Evolutionary conservation across 92 coral and sea anemone genomes (phyloP).

Genomic region (Actinostola sp.): DNA sequence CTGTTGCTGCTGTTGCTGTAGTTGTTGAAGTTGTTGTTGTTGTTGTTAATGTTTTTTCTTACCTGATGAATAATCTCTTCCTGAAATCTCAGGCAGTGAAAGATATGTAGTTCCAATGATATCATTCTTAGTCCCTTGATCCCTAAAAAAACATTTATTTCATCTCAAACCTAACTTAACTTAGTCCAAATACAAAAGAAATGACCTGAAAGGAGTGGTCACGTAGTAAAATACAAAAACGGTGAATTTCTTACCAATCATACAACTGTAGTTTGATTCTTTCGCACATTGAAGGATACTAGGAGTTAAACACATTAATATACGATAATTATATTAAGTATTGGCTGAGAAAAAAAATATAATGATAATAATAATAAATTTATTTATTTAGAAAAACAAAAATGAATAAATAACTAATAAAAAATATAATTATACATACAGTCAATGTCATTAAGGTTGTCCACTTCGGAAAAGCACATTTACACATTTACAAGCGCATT

Average conservation of each 20-base stretch:
- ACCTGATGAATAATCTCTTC: conserved; percentile 66
- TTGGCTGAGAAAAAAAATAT: too few species aligned
- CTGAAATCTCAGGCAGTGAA: conserved; percentile 80
- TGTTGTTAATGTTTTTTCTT: background rate
- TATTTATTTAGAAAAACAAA: too few species aligned
- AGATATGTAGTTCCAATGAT: conserved; percentile 73
- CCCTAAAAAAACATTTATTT: conserved; percentile 57
- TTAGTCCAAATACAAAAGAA: background rate
- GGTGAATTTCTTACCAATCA: conserved; percentile 45
- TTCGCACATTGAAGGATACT: conserved; percentile 85
- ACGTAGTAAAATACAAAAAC: background rate
- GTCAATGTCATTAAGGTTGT: too few species aligned
- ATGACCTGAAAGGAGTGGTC: background rate
- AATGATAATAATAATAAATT: too few species aligned
- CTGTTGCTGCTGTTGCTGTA: too few species aligned
- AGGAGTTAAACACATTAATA: background rate
- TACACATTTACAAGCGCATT: too few species aligned
- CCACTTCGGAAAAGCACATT: too few species aligned
- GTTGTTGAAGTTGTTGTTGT: too few species aligned
- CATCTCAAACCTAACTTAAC: background rate
- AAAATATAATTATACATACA: too few species aligned
- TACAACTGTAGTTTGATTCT: conserved; percentile 67
- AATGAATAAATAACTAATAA: too few species aligned
- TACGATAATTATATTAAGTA: background rate
- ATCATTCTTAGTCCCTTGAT: conserved; percentile 72